Conservation (phyloP, 37 sponge, comb jelly and placozoan genomes). For the Hexactinellida sp. region DNA sequence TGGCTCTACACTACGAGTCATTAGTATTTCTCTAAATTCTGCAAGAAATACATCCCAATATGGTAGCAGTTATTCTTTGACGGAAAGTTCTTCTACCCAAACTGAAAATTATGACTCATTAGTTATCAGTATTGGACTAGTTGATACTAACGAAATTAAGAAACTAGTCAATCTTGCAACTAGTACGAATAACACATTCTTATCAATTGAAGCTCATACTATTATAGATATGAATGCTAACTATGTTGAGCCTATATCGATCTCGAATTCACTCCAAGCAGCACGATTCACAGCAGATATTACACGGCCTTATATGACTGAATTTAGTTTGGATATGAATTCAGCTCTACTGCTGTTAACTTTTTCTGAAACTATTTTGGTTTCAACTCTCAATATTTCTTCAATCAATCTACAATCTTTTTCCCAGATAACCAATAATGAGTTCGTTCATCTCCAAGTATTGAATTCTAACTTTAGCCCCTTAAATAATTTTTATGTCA, state of each 20-base stretch:
- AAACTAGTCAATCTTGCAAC: slow-evolving; percentile 39
- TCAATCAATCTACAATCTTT: slow-evolving; percentile 37
- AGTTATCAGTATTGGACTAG: slow-evolving; percentile 21
- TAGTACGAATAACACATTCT: slow-evolving; percentile 42
- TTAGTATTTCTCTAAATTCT: slow-evolving; percentile 30
- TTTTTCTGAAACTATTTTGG: slow-evolving; percentile 23
- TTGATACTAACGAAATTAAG: slow-evolving; percentile 45
- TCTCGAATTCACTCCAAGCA: background rate
- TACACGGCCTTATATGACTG: background rate
- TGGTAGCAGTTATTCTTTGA: background rate
- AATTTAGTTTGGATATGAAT: background rate
- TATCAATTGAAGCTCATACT: slow-evolving; percentile 32
- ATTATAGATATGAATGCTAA: slow-evolving; percentile 42
- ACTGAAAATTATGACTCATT: background rate
- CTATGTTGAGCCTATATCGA: slow-evolving; percentile 14
- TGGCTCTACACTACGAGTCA: slow-evolving; percentile 38
- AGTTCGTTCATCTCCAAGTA: background rate
- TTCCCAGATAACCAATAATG: background rate
- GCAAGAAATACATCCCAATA: background rate
- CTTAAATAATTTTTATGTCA: slow-evolving; percentile 38
- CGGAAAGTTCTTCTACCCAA: background rate
- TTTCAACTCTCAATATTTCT: slow-evolving; percentile 41
- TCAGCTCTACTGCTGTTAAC: background rate
- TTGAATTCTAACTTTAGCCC: slow-evolving; percentile 22
- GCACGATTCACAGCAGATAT: background rate